A percentile compares a stretch with the other conserved stretches of the same genome.
Evolutionary conservation across 1,140 invertebrate species (phyloP).

Genomic region (Cyphomyrmex costatus): DNA sequence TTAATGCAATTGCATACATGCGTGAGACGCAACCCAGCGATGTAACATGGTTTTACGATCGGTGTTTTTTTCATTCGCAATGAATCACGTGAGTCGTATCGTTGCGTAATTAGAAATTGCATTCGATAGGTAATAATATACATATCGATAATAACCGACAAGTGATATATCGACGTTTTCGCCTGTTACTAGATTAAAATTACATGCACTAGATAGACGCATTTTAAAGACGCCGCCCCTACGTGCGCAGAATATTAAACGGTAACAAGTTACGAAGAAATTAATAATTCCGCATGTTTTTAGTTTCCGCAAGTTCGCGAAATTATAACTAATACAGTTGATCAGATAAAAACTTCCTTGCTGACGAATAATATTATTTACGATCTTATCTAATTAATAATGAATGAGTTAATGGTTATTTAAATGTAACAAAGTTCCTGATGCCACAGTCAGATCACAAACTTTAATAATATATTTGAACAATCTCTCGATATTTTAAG

Average conservation of each 20-base stretch:
- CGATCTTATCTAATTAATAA: background rate
- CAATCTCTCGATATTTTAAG: background rate
- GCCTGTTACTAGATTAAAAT: conserved; percentile 37
- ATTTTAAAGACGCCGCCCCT: conserved; percentile 19
- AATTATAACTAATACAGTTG: background rate
- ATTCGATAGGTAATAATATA: conserved; percentile 4
- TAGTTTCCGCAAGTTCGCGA: conserved; percentile 31
- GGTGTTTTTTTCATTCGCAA: conserved; percentile 5
- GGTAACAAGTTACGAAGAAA: background rate
- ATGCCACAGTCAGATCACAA: background rate
- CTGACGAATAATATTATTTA: background rate
- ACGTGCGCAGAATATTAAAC: conserved; percentile 37
- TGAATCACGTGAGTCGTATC: conserved; percentile 29
- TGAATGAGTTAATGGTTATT: background rate
- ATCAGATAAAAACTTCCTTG: background rate
- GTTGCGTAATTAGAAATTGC: conserved; percentile 47
- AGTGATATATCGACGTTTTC: conserved; percentile 19
- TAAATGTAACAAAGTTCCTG: background rate
- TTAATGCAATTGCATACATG: conserved; percentile 18
- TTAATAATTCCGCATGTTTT: background rate
- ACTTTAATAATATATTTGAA: background rate
- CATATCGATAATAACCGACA: conserved; percentile 38
- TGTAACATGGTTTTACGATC: conserved; percentile 14
- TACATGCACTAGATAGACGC: conserved; percentile 7
- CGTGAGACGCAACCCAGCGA: conserved; percentile 13